Percentiles rank a stretch among this genome's conserved stretches.
phyloP scores from a whole-genome alignment of 2,797 vertebrate genomes.

The Siniperca obscura region DNA sequence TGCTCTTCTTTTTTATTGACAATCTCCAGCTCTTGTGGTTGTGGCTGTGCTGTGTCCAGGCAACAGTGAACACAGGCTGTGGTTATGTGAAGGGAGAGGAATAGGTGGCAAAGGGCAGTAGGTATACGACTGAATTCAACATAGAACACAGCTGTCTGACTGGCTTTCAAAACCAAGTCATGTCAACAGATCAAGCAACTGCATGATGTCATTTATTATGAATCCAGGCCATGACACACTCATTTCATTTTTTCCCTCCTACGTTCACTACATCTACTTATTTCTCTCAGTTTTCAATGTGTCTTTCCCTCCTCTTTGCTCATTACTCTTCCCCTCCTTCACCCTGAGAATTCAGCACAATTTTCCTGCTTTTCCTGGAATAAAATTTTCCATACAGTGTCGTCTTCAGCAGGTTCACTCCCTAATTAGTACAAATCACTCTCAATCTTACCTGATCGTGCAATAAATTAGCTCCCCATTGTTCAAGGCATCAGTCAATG shows the following conservation, averaged over 20 bases:
- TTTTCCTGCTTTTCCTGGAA: not conserved
- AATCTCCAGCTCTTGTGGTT: constrained; percentile 73
- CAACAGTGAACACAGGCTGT: constrained; percentile 72
- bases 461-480: constrained; percentile 65
- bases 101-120: constrained; percentile 71
- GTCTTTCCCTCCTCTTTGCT: not conserved
- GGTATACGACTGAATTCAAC: constrained; percentile 61
- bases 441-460: constrained; percentile 56
- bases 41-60: constrained; percentile 76
- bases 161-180: constrained; percentile 30
- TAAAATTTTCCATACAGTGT: not conserved
- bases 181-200: constrained; percentile 59
- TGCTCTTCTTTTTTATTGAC: constrained; percentile 77
- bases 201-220: constrained; percentile 58
- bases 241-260: constrained; percentile 12
- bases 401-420: constrained; percentile 8
- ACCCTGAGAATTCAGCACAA: not conserved
- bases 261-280: not conserved
- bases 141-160: constrained; percentile 53
- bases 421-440: constrained; percentile 58
- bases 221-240: constrained; percentile 46
- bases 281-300: not conserved
- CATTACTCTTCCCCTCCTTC: constrained; percentile 1
- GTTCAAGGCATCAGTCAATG: constrained; percentile 62
- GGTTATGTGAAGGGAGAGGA: constrained; percentile 64